Percentiles rank a stretch among this genome's conserved stretches.
Evolutionary conservation across 1,140 invertebrate genomes (phyloP).

Genomic region (Drosophila suzukii): DNA sequence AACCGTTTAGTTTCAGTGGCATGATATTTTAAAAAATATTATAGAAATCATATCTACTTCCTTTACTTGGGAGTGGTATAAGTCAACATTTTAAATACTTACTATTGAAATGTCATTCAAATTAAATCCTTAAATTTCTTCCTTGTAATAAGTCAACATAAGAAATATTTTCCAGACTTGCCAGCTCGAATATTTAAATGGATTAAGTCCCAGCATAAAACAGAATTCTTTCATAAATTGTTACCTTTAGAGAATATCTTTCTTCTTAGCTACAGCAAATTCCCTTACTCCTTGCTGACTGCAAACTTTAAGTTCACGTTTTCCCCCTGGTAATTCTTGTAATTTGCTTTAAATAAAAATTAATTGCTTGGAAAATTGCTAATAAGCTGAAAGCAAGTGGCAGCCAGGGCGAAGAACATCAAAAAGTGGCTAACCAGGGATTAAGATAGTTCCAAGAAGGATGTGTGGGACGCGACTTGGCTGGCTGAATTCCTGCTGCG

Average conservation of each 20-base stretch:
- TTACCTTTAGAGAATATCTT: not conserved
- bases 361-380: conserved; percentile 74
- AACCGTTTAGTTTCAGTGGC: too few species aligned
- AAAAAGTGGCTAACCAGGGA: conserved; percentile 50
- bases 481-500: conserved; percentile 8
- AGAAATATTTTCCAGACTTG: too few species aligned
- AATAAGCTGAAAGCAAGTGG: conserved; percentile 39
- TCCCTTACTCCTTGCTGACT: not conserved
- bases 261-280: not conserved
- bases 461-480: conserved; percentile 31
- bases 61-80: too few species aligned
- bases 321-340: not conserved
- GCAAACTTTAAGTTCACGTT: not conserved
- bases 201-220: too few species aligned
- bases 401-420: conserved; percentile 24
- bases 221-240: not conserved
- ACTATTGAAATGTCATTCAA: too few species aligned
- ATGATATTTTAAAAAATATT: too few species aligned
- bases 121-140: too few species aligned
- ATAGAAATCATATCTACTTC: too few species aligned
- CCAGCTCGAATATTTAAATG: too few species aligned
- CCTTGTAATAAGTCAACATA: too few species aligned
- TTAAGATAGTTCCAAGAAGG: conserved; percentile 52
- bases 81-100: too few species aligned
- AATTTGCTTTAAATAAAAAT: conserved; percentile 52